Conservation (phyloP, 2,797 vertebrate genomes). For the Myripristis jacobus region DNA sequence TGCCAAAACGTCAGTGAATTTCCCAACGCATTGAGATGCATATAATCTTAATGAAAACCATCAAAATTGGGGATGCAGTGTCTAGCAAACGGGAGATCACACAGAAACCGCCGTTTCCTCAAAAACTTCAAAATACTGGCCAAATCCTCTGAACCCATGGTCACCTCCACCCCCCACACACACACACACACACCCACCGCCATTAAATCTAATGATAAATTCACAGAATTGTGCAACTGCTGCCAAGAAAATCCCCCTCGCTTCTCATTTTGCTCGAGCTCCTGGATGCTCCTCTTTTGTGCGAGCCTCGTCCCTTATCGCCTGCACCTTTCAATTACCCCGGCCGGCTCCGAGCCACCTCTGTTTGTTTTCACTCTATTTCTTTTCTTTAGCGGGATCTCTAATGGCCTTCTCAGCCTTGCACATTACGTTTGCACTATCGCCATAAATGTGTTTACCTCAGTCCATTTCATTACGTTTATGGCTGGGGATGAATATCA, state of each 20-base stretch:
- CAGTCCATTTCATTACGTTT: slow-evolving; percentile 43
- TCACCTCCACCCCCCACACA: not conserved
- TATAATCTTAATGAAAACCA: too few species aligned
- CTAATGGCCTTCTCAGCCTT: slow-evolving; percentile 26
- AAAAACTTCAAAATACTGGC: not conserved
- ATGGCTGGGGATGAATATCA: slow-evolving; percentile 25
- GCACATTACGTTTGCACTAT: slow-evolving; percentile 19
- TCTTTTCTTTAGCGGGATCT: slow-evolving; percentile 30
- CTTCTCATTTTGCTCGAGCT: slow-evolving; percentile 19
- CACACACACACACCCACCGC: too few species aligned
- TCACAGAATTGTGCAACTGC: slow-evolving; percentile 27
- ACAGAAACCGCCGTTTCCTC: not conserved
- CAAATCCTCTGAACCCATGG: not conserved
- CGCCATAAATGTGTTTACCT: slow-evolving; percentile 30
- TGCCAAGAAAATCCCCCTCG: slow-evolving; percentile 19
- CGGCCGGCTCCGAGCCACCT: slow-evolving; percentile 19
- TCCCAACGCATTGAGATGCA: too few species aligned
- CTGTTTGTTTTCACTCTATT: slow-evolving; percentile 49
- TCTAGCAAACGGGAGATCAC: too few species aligned
- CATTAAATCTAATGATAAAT: slow-evolving; percentile 39
- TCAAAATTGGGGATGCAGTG: too few species aligned
- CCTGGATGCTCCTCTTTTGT: slow-evolving; percentile 13
- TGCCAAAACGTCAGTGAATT: too few species aligned
- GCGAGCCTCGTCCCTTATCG: slow-evolving; percentile 30
- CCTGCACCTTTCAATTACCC: slow-evolving; percentile 46